Evolutionary conservation across 2,113 vertebrate species (phyloP), one percentile per base, ranked within the genome.

Genomic region (Reinhardtius hippoglossoides): DNA sequence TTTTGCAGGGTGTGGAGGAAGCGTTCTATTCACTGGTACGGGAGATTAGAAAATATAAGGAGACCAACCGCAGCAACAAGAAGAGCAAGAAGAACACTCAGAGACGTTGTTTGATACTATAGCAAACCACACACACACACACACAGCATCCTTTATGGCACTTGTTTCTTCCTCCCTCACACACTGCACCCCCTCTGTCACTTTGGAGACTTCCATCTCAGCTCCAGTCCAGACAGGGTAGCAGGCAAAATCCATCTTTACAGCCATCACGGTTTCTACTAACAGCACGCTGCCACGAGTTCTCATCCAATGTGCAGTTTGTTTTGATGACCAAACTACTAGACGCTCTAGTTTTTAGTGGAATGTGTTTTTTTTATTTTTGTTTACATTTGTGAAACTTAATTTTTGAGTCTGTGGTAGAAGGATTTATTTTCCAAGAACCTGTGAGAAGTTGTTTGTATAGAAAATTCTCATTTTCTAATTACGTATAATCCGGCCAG

Each of bases 11-110:
- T 23, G 96, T 96, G 40, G 96, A 96, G 71, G 96, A 96, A 73
- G 96, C 95, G 1, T 96, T 96, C 76, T 96, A 96, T 80, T 96
- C 96, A 2, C 89, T 96, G n/a, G 96, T 96, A n/a, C 90, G 96
- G 57, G 96, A 96, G 87, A 96, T 96, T 71, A 93, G 96, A 80
- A 93, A 87, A 86, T 95, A 96, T 73, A 96, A 96, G 85, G 95
- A 96, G 90, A 96, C 95, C 67, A 95, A 95, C 85, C 95, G 95
- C 92, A 96, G 94, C 82, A 95, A 94, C 81, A 95, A 95, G 88
- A 96, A 96, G 93, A 95, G 93, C 92, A 95, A 95, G 91, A 96
- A 96, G 81, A 95, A 86, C 83, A 94, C 92, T 82, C 94, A 94
- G 85, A 95, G 94, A 91, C 95, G 95, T 71, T 96, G 96, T 79